Conservation (phyloP, 2,888 invertebrate species). For the Brachylomia viminalis region DNA sequence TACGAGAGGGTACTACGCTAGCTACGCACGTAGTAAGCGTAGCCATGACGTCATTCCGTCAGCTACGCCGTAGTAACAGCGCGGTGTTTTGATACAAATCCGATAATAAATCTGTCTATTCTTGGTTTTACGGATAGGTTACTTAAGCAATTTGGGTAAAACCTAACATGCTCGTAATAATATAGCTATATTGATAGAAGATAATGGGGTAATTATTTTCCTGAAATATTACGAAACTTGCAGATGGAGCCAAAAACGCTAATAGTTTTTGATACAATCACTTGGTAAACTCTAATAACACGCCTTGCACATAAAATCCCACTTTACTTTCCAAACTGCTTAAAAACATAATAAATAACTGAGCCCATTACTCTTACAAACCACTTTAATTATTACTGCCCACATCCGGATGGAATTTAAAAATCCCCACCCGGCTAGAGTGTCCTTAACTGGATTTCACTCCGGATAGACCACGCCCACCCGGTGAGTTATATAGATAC, state of each 20-base stretch:
- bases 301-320: not conserved
- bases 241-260: not conserved
- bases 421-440: conserved; percentile 41
- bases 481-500: conserved; percentile 40
- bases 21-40: conserved; percentile 46
- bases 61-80: conserved; percentile 39
- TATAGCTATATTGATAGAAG: not conserved
- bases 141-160: no score
- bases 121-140: not conserved
- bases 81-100: not conserved
- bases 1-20: conserved; percentile 23
- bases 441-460: conserved; percentile 54
- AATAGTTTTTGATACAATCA: not conserved
- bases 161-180: not conserved
- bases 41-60: conserved; percentile 21
- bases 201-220: not conserved
- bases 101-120: not conserved
- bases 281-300: not conserved
- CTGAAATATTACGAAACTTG: not conserved
- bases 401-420: conserved; percentile 43
- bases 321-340: not conserved
- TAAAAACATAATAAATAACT: conserved; percentile 32
- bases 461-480: conserved; percentile 33
- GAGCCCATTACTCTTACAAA: conserved; percentile 39
- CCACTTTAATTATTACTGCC: conserved; percentile 55